Base-by-base conservation (phyloP, 2,113 vertebrate species). In the Lycaon pictus region DNA sequence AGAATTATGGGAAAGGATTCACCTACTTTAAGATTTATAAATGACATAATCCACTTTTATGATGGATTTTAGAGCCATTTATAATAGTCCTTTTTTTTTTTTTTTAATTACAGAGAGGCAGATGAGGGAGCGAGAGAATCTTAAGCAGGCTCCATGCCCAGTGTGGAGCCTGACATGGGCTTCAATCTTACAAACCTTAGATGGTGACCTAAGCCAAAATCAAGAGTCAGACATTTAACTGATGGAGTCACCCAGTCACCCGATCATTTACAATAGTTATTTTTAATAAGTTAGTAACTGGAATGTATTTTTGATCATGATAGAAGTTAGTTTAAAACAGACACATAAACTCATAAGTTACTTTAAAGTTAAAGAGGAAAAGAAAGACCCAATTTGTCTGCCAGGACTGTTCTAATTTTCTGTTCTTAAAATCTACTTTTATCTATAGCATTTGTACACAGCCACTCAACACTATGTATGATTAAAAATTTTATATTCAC, bases 341-440 rank as follows among this genome's bases (percentile, higher is more conserved):
- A 76, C 19, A 83, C 11, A 95, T 17, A 93, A 77, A 79, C n/a
- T 83, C 93, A 48, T 80, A 92, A 17, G 23, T 91, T 43, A 95
- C 12, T 96, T 87, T 88, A 88, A 90, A 11, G 35, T 76, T 91
- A 72, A 85, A 94, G 88, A 55, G 20, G 32, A 93, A 87, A 65
- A 94, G 29, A n/a, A 72, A 89, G 62, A 94, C 16, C 53, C 10
- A 17, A 81, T 81, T 88, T 96, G 22, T 58, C 53, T 86, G 27
- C n/a, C 29, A 87, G 53, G 20, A 79, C 20, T 53, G 5, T 81
- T 93, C 56, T 91, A 91, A 86, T 94, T 97, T 51, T 88, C 23
- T 93, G 15, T 69, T 71, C 60, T 87, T 92, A 37, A 97, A 93
- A 91, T 81, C n/a, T 76, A 85, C 20, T 93, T 94, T 92, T 82